Evolutionary conservation across 2,113 vertebrate species (phyloP).

Genomic region (Cebus imitator): DNA sequence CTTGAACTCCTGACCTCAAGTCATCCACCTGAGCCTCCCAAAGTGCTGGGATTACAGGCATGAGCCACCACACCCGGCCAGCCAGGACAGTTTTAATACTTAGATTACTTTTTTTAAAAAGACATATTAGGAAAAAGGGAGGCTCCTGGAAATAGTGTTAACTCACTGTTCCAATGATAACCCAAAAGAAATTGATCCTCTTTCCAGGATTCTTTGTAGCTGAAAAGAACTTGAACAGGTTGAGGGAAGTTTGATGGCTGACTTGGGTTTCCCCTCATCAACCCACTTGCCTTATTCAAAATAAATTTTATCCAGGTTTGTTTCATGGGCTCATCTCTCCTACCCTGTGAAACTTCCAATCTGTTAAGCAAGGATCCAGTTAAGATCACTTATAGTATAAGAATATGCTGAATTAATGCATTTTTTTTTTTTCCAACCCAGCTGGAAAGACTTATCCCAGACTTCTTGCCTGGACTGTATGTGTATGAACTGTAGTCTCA

Average conservation of each 20-base stretch:
- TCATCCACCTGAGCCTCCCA: too few species aligned
- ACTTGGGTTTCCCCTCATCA: not conserved
- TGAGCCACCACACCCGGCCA: too few species aligned
- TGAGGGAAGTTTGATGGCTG: not conserved
- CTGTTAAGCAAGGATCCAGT: not conserved
- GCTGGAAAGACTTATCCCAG: not conserved
- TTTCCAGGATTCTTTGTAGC: not conserved
- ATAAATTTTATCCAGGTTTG: slow-evolving; percentile 3
- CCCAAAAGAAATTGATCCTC: not conserved
- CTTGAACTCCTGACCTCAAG: too few species aligned
- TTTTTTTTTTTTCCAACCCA: not conserved
- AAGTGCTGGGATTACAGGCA: too few species aligned
- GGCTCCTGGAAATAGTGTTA: not conserved
- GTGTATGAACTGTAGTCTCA: slow-evolving; percentile 40
- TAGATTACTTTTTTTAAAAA: not conserved
- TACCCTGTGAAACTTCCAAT: not conserved
- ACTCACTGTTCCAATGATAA: not conserved
- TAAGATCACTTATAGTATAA: not conserved
- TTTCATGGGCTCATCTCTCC: not conserved
- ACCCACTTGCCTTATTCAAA: not conserved
- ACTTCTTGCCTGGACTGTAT: not conserved
- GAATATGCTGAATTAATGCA: not conserved
- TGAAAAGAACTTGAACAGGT: not conserved
- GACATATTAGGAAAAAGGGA: not conserved
- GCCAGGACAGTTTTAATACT: not conserved